Conservation (phyloP, 2,797 vertebrate species). For the Pangasius macronema region DNA sequence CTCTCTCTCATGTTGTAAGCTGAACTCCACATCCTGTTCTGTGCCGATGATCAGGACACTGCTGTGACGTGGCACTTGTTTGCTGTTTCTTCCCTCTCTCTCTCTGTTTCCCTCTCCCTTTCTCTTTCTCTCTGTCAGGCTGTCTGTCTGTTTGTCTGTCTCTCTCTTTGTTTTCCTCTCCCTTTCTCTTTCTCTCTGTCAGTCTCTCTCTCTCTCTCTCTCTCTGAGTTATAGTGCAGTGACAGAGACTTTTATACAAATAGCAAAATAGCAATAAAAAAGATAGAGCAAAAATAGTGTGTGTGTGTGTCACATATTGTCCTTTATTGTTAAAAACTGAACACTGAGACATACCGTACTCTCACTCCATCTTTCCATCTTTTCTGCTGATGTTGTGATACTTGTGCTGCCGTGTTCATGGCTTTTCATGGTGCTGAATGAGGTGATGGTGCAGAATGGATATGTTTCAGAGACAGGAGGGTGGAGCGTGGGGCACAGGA, state of each 20-base stretch:
- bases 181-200: neutral
- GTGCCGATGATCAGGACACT: constrained; percentile 45
- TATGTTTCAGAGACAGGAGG: too few relatives aligned
- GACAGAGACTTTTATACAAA: neutral
- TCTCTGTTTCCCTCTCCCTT: neutral
- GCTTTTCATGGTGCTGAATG: too few relatives aligned
- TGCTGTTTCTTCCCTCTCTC: neutral
- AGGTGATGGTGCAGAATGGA: too few relatives aligned
- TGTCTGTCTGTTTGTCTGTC: neutral
- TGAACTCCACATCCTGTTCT: constrained; percentile 26
- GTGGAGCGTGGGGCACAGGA: too few relatives aligned
- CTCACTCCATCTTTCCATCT: neutral
- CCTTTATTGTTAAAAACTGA: neutral
- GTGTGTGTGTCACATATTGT: neutral
- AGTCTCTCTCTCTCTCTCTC: neutral
- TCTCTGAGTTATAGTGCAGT: neutral
- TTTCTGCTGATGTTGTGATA: too few relatives aligned
- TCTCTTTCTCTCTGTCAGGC: too few relatives aligned
- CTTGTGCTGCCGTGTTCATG: too few relatives aligned
- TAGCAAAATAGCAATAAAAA: neutral
- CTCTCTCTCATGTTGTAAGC: neutral
- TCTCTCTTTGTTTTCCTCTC: neutral
- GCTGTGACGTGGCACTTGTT: constrained; percentile 53
- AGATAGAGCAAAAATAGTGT: neutral
- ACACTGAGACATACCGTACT: neutral